Evolutionary conservation across 2,888 invertebrate genomes (phyloP).

Genomic region (Volucella inanis): DNA sequence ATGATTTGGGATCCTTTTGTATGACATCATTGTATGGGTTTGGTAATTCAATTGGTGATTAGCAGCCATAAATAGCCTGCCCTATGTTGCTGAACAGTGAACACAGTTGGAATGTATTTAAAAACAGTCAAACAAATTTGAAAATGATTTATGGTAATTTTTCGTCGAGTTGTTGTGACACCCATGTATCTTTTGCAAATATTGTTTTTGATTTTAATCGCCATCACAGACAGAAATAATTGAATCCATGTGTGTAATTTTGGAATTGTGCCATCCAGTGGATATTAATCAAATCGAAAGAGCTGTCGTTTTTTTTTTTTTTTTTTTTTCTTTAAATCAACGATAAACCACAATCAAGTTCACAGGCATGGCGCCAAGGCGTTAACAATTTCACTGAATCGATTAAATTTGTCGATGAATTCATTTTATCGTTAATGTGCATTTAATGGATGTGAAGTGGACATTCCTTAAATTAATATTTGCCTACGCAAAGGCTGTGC

Average conservation of each 20-base stretch:
- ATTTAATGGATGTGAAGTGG: not conserved
- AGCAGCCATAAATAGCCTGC: not conserved
- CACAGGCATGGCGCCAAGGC: not conserved
- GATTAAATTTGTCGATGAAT: not conserved
- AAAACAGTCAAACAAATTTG: not conserved
- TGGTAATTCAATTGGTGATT: slow-evolving; percentile 1
- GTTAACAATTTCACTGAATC: not conserved
- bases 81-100: not conserved
- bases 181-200: no score
- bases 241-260: slow-evolving; percentile 8
- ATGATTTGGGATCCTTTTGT: not conserved
- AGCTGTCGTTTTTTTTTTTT: not conserved
- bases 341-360: not conserved
- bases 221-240: not conserved
- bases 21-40: not conserved
- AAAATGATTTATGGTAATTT: not conserved
- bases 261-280: not conserved
- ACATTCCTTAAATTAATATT: not conserved
- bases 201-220: not conserved
- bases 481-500: no score
- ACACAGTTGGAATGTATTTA: not conserved
- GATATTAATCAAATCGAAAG: slow-evolving; percentile 14
- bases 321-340: no score
- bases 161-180: no score
- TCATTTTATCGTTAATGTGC: not conserved